phyloP scores from a whole-genome alignment of 2,113 vertebrate genomes.

The Chloropsis cyanopogon region DNA sequence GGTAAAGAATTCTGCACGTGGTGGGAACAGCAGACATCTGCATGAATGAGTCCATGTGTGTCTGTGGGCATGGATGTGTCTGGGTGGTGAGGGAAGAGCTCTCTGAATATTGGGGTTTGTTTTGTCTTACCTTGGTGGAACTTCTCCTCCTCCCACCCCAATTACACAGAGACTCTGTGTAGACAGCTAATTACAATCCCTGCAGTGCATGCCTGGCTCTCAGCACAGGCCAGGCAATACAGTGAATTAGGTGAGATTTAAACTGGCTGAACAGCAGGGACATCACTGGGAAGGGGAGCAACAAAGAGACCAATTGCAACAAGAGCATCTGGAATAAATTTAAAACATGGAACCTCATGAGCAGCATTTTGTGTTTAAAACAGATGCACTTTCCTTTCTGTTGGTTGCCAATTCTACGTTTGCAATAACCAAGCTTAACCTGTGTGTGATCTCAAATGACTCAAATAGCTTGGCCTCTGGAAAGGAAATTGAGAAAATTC shows the following conservation, averaged over 20 bases:
- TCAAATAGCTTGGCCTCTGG: constrained; percentile 37
- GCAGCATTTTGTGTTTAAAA: constrained; percentile 24
- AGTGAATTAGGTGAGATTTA: constrained; percentile 27
- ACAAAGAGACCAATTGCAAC: constrained; percentile 17
- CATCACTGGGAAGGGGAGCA: background rate
- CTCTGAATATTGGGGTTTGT: background rate
- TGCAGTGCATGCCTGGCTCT: background rate
- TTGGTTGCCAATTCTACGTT: constrained; percentile 19
- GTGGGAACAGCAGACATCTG: background rate
- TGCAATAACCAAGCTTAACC: constrained; percentile 43
- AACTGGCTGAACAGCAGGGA: background rate
- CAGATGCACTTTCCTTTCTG: constrained; percentile 46
- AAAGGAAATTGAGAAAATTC: constrained; percentile 69
- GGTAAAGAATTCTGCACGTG: accelerated
- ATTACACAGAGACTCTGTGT: background rate
- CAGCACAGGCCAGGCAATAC: constrained; percentile 5
- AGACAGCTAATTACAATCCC: background rate
- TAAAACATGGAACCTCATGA: background rate
- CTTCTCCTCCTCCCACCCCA: background rate
- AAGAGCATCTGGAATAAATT: constrained; percentile 65
- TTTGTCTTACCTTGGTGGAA: background rate
- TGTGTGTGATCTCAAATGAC: constrained; percentile 34
- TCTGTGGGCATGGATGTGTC: accelerated
- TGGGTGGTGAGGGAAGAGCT: background rate
- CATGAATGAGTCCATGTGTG: accelerated